These are phyloP conservation scores for Columba janthina DNA, from an alignment of 2,113 vertebrate genomes.

Conservation along the genomic window DNA sequence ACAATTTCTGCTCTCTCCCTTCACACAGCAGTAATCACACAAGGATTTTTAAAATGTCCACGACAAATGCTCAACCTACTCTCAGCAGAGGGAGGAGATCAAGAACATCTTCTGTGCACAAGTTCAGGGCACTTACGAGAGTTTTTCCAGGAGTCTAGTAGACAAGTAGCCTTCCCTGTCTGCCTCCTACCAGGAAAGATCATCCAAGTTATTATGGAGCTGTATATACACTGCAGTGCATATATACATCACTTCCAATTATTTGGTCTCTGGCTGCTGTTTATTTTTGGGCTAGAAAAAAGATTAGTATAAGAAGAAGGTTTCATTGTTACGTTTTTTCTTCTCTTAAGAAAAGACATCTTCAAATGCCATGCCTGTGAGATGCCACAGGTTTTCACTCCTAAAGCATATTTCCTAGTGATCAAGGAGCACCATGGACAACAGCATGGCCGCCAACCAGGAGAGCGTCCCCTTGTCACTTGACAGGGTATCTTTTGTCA, in stretches of 20 bases:
- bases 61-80: neutral
- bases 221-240: neutral
- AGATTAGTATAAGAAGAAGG: neutral
- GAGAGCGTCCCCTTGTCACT: neutral
- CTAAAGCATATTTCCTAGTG: neutral
- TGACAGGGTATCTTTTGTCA: neutral
- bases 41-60: neutral
- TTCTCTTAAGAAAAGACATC: neutral
- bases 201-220: neutral
- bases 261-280: neutral
- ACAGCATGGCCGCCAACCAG: fast-evolving
- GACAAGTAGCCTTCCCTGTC: neutral
- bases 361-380: neutral
- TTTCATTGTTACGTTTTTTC: neutral
- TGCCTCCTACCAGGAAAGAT: neutral
- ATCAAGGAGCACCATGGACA: neutral
- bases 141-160: neutral
- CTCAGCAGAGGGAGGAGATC: neutral
- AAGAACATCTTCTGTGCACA: neutral
- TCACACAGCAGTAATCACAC: neutral
- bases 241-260: neutral
- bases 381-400: fast-evolving
- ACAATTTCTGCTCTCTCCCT: neutral
- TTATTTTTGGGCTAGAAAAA: neutral
- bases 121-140: neutral